Percentiles rank a stretch among this genome's conserved stretches.
Evolutionary conservation across 2,888 invertebrate genomes (phyloP).

Genomic region (Fragum sueziense): DNA sequence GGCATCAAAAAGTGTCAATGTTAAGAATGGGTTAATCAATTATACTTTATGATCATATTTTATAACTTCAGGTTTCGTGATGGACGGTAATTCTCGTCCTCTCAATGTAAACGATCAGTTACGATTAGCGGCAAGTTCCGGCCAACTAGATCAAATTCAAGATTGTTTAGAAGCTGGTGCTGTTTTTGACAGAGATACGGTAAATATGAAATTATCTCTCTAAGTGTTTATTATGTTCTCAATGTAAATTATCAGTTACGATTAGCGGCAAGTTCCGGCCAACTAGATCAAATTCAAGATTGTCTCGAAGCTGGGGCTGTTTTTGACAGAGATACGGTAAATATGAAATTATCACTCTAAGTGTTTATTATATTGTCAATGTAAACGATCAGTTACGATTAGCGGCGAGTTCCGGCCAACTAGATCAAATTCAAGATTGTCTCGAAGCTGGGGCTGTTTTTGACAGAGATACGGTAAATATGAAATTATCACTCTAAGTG

Average conservation of each 20-base stretch:
- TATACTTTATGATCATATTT: no score
- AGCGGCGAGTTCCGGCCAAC: constrained; percentile 82
- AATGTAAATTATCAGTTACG: constrained; percentile 77
- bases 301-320: constrained; percentile 78
- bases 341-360: no score
- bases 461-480: constrained; percentile 80
- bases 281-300: constrained; percentile 76
- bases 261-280: constrained; percentile 81
- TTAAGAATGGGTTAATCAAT: no score
- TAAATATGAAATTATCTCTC: no score
- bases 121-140: constrained; percentile 79
- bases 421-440: constrained; percentile 78
- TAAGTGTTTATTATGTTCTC: no score
- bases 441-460: constrained; percentile 78
- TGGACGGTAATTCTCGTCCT: constrained; percentile 33
- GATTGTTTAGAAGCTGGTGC: constrained; percentile 80
- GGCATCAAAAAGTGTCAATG: no score
- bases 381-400: constrained; percentile 49
- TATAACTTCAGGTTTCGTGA: constrained; percentile 43
- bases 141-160: constrained; percentile 77
- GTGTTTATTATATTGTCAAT: constrained; percentile 46
- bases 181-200: constrained; percentile 78
- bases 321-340: constrained; percentile 80
- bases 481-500: no score
- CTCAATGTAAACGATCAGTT: constrained; percentile 49